Percentiles rank a stretch among this genome's conserved stretches.
phyloP scores from a whole-genome alignment of 2,797 vertebrate species.

The Gymnodraco acuticeps region DNA sequence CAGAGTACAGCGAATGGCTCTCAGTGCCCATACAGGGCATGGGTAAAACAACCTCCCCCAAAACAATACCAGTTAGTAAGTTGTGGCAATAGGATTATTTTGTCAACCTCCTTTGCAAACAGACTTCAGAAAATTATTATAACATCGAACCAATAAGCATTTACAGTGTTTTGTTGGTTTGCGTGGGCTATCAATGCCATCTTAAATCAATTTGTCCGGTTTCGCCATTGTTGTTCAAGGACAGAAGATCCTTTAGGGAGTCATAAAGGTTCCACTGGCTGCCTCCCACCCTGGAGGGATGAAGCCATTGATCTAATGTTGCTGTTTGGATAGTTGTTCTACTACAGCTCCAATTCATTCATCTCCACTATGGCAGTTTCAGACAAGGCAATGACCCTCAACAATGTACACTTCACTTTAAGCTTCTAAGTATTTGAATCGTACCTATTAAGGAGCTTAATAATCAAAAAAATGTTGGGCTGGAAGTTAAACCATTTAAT shows the following conservation, averaged over 20 bases:
- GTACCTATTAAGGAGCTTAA: no score
- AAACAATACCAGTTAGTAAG: neutral
- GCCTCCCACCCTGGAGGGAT: slow-evolving; percentile 29
- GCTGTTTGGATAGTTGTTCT: slow-evolving; percentile 15
- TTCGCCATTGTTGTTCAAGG: slow-evolving; percentile 62
- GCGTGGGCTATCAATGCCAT: slow-evolving; percentile 41
- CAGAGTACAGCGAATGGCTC: slow-evolving; percentile 58
- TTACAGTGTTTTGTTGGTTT: neutral
- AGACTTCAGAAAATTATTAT: slow-evolving; percentile 6
- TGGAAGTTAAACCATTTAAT: no score
- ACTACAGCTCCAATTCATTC: neutral
- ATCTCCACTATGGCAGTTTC: neutral
- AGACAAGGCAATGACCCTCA: no score
- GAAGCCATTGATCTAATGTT: slow-evolving; percentile 51
- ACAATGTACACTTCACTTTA: no score
- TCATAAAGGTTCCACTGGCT: slow-evolving; percentile 39
- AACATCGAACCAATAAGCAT: slow-evolving; percentile 9
- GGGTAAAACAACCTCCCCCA: neutral
- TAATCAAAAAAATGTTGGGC: no score
- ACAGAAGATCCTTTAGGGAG: slow-evolving; percentile 52
- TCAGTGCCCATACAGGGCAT: slow-evolving; percentile 41
- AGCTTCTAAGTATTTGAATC: no score
- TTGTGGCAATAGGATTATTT: slow-evolving; percentile 7
- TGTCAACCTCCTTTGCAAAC: slow-evolving; percentile 11
- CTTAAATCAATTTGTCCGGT: slow-evolving; percentile 59